Conservation (phyloP, 2,888 invertebrate genomes). For the Syrphus vitripennis region DNA sequence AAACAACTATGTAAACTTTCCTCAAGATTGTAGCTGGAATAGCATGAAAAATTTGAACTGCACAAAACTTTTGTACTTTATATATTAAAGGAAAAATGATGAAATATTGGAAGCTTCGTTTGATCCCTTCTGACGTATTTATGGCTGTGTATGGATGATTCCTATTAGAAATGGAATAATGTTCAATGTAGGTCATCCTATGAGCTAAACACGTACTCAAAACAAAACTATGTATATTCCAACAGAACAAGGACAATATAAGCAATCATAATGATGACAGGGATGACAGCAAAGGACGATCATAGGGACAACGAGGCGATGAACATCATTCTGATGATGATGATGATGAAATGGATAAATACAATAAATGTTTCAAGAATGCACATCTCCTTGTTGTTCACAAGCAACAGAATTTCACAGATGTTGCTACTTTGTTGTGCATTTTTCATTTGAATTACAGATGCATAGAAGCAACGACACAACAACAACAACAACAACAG, state of each 20-base stretch:
- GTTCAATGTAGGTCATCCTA: conserved; percentile 12
- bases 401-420: conserved; percentile 17
- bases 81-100: not conserved
- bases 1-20: conserved; percentile 10
- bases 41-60: conserved; percentile 18
- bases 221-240: not conserved
- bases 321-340: not conserved
- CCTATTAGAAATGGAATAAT: not conserved
- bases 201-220: not conserved
- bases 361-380: conserved; percentile 23
- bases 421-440: conserved; percentile 46
- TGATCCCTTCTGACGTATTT: conserved; percentile 4
- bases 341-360: conserved; percentile 28
- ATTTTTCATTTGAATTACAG: conserved; percentile 35
- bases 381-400: no score
- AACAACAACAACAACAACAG: not conserved
- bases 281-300: not conserved
- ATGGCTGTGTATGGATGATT: not conserved
- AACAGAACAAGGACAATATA: conserved; percentile 1
- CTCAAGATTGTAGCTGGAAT: conserved; percentile 9
- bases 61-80: not conserved
- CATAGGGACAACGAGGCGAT: not conserved
- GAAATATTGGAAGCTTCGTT: not conserved
- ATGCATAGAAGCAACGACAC: not conserved
- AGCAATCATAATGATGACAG: not conserved